Conservation (phyloP, 53 echinoderm and acorn worm genomes). For the Luidia sarsii region DNA sequence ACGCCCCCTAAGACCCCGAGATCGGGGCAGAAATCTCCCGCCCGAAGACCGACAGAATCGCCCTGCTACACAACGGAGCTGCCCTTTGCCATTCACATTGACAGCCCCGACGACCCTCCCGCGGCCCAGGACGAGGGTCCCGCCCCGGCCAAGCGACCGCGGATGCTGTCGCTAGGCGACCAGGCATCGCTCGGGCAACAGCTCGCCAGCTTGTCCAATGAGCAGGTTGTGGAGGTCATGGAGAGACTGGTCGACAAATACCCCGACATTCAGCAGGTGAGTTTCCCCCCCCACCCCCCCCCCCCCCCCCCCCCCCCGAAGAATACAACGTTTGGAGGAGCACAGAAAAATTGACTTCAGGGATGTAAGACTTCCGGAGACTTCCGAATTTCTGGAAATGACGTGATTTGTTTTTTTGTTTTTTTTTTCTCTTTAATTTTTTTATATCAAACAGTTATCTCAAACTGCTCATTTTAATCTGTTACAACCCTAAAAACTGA, state of each 20-base stretch:
- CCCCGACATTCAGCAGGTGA: conserved; percentile 79
- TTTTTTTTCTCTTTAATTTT: too few species aligned
- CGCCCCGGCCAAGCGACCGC: conserved; percentile 55
- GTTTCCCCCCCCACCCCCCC: neutral
- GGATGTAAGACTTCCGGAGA: too few species aligned
- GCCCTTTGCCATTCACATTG: conserved; percentile 28
- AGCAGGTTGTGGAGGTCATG: conserved; percentile 70
- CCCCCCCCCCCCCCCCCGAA: too few species aligned
- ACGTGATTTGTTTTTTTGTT: too few species aligned
- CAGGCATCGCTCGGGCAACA: conserved; percentile 50
- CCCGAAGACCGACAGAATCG: conserved; percentile 11
- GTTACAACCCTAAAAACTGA: too few species aligned
- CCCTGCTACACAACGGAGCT: neutral
- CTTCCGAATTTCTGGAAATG: too few species aligned
- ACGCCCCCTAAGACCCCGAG: conserved; percentile 61
- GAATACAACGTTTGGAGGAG: too few species aligned
- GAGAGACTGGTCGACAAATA: conserved; percentile 61
- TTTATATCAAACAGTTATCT: too few species aligned
- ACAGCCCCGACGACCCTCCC: conserved; percentile 8
- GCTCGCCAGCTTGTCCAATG: conserved; percentile 61
- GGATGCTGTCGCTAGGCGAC: conserved; percentile 44
- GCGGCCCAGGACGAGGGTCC: neutral
- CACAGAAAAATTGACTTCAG: neutral
- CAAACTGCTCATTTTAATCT: too few species aligned
- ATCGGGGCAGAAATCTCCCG: conserved; percentile 27